Evolutionary conservation across 2,113 vertebrate genomes (phyloP).

Genomic region (Lagopus leucura): DNA sequence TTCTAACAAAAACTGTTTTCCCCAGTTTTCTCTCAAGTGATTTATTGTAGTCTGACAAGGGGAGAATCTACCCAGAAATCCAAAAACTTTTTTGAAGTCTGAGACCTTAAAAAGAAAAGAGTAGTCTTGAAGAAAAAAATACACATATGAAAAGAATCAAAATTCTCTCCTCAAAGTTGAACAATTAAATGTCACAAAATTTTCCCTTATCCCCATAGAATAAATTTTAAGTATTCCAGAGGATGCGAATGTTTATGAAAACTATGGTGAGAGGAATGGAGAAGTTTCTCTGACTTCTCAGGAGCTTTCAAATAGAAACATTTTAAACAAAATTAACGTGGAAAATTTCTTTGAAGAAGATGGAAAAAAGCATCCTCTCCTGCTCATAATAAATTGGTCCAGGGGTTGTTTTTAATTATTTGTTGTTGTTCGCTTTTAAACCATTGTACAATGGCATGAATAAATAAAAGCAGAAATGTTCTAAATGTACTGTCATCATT

Average conservation of each 20-base stretch:
- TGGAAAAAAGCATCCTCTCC: not conserved
- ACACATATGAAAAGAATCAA: not conserved
- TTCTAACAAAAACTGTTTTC: not conserved
- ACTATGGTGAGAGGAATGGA: not conserved
- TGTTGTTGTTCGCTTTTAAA: not conserved
- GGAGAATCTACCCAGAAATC: not conserved
- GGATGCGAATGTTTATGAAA: not conserved
- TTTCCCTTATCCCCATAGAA: not conserved
- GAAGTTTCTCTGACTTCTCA: not conserved
- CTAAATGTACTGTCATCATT: not conserved
- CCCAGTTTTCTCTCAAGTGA: not conserved
- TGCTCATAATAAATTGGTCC: not conserved
- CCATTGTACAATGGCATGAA: not conserved
- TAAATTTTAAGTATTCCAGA: not conserved
- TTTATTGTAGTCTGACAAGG: not conserved
- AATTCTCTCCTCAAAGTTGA: not conserved
- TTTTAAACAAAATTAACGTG: not conserved
- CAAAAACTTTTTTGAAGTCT: not conserved
- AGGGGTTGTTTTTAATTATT: rapidly evolving
- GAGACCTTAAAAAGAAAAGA: not conserved
- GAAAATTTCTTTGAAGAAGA: not conserved
- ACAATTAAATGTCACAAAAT: not conserved
- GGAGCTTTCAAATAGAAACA: not conserved
- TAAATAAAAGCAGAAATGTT: not conserved
- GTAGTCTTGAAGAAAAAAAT: not conserved